These are phyloP conservation scores for Macquaria ambigua DNA, from an alignment of 2,113 vertebrate genomes.

Conservation along the genomic window DNA sequence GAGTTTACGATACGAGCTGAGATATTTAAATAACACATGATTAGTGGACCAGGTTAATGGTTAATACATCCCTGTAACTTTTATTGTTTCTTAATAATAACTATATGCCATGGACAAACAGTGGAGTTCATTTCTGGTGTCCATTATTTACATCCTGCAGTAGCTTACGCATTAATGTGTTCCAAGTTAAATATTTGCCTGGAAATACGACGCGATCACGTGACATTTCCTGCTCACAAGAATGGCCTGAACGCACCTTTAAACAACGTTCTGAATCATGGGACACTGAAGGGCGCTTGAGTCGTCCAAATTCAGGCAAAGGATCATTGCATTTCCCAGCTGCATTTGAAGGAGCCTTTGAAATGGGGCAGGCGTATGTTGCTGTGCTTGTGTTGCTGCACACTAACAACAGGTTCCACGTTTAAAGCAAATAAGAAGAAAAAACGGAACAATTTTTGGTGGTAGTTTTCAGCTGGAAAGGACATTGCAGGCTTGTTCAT, in stretches of 20 bases:
- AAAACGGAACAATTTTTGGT: background rate
- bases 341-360: background rate
- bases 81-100: background rate
- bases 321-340: background rate
- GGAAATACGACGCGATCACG: background rate
- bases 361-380: background rate
- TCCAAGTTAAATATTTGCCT: conserved; percentile 1
- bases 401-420: background rate
- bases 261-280: background rate
- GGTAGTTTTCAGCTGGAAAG: background rate
- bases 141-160: background rate
- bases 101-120: background rate
- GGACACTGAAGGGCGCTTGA: background rate
- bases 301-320: background rate
- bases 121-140: background rate
- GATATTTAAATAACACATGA: background rate
- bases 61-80: background rate
- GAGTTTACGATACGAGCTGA: background rate
- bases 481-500: background rate
- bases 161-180: background rate
- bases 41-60: background rate
- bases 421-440: background rate
- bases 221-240: background rate
- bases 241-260: background rate
- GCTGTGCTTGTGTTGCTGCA: background rate